Conservation (phyloP, 1,140 invertebrate species). For the Mizuhopecten yessoensis region DNA sequence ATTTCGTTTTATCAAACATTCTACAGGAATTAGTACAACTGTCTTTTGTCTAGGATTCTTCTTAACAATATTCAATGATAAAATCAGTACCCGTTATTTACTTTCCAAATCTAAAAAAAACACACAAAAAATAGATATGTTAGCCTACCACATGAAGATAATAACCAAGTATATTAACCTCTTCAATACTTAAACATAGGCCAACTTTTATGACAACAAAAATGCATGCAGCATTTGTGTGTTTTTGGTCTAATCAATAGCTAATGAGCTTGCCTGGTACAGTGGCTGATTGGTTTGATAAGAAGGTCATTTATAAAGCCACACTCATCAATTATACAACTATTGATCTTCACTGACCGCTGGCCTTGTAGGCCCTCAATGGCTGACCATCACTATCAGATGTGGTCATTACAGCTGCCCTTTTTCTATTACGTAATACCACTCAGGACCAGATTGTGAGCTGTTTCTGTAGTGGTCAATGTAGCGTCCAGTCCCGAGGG, state of each 20-base stretch:
- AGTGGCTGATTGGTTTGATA: not conserved
- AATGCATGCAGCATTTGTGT: not conserved
- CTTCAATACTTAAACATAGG: not conserved
- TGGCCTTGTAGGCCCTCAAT: not conserved
- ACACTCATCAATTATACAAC: not conserved
- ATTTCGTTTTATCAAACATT: no score
- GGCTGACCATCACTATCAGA: conserved; percentile 6
- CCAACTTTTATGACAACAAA: not conserved
- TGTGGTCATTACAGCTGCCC: not conserved
- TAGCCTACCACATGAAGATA: no score
- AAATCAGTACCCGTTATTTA: no score
- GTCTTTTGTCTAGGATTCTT: no score
- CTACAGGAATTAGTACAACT: no score
- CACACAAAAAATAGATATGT: no score
- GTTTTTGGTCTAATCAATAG: not conserved
- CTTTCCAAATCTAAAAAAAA: no score
- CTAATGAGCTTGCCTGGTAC: not conserved
- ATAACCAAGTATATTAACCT: no score
- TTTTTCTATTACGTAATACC: conserved; percentile 27
- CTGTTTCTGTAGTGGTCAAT: not conserved
- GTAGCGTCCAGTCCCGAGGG: not conserved
- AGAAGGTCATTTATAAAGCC: not conserved
- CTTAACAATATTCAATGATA: no score
- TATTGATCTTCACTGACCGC: not conserved
- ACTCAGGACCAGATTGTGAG: not conserved